Evolutionary conservation across 2,113 vertebrate species (phyloP).

Genomic region (Ploceus nigricollis): DNA sequence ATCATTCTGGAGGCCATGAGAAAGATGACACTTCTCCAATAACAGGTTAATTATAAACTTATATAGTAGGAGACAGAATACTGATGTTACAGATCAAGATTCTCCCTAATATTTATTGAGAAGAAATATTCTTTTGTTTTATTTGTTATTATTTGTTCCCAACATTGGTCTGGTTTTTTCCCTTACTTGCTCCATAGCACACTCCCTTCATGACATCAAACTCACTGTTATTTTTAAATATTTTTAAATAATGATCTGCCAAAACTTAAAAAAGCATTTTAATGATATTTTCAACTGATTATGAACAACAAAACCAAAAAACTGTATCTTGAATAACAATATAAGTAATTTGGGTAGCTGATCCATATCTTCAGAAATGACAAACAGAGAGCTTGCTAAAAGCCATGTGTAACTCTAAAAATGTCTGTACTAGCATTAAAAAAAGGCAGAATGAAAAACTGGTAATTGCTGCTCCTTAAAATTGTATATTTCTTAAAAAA

Average conservation of each 20-base stretch:
- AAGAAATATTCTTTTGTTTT: too few species aligned
- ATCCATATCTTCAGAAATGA: constrained; percentile 48
- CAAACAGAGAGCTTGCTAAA: constrained; percentile 29
- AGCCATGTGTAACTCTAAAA: constrained; percentile 21
- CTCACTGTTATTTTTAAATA: constrained; percentile 36
- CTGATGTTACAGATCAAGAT: background rate
- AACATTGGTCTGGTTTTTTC: background rate
- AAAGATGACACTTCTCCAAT: background rate
- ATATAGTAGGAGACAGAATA: background rate
- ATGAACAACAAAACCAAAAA: constrained; percentile 52
- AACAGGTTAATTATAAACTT: background rate
- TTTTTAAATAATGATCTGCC: constrained; percentile 35
- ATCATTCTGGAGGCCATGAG: background rate
- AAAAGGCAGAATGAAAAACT: constrained; percentile 26
- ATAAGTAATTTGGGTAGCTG: constrained; percentile 45
- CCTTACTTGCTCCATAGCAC: background rate
- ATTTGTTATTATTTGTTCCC: background rate
- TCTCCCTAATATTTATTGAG: background rate
- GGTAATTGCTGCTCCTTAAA: constrained; percentile 39
- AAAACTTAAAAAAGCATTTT: background rate
- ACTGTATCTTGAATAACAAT: constrained; percentile 40
- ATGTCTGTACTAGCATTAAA: background rate
- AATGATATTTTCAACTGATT: constrained; percentile 50
- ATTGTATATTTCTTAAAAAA: constrained; percentile 10
- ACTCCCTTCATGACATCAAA: background rate